phyloP scores from a whole-genome alignment of 2,888 invertebrate genomes.

The Corbicula japonica region DNA sequence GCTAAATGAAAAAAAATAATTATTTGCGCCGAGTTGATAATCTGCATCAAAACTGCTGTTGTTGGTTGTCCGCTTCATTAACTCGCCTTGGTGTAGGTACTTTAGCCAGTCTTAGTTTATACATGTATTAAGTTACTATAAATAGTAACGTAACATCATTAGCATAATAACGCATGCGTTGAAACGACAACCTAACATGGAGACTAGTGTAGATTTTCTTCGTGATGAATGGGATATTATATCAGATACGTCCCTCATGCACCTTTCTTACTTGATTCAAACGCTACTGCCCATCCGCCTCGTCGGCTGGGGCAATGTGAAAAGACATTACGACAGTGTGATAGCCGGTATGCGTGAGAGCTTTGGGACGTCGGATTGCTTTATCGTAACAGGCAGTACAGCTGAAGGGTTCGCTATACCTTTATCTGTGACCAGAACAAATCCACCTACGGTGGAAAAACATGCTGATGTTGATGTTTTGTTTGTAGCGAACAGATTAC shows the following conservation, averaged over 20 bases:
- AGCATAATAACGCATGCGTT: too few relatives aligned
- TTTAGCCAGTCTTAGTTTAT: too few relatives aligned
- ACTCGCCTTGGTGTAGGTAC: too few relatives aligned
- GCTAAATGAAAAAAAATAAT: too few relatives aligned
- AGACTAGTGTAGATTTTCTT: constrained; percentile 20
- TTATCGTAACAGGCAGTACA: constrained; percentile 46
- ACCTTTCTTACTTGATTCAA: constrained; percentile 49
- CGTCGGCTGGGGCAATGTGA: constrained; percentile 24
- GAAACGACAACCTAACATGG: too few relatives aligned
- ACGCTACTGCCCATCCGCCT: constrained; percentile 45
- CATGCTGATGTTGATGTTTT: constrained; percentile 45
- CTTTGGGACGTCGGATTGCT: neutral
- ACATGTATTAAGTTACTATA: too few relatives aligned
- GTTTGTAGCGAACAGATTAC: constrained; percentile 5
- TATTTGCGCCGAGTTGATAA: too few relatives aligned
- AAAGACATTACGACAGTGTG: constrained; percentile 20
- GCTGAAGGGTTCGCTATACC: constrained; percentile 54
- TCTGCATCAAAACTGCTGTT: too few relatives aligned
- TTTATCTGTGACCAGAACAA: constrained; percentile 22
- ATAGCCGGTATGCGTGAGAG: neutral
- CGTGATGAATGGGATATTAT: constrained; percentile 44
- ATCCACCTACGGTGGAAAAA: constrained; percentile 21
- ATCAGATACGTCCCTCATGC: constrained; percentile 35
- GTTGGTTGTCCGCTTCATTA: too few relatives aligned
- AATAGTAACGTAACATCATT: too few relatives aligned